Evolutionary conservation across 2,113 vertebrate genomes (phyloP), one percentile per base, ranked within the genome.

Genomic region (Tragelaphus buxtoni): DNA sequence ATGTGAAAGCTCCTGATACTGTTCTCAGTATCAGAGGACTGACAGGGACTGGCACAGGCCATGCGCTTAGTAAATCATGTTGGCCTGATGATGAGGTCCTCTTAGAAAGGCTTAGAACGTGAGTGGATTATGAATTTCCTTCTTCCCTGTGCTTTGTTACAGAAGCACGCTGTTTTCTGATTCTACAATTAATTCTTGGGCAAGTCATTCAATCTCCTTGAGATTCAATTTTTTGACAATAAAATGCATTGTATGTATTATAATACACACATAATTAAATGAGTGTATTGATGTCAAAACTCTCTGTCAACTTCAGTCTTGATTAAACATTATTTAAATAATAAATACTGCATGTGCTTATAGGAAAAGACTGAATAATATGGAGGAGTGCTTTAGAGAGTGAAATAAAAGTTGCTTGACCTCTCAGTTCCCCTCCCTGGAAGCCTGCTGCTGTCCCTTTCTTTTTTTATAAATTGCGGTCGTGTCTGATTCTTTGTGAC

Each of bases 121-220:
- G 49, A 88, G 26, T 39, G 18, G 86, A 90, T 65, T 56, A 56
- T 16, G 30, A 53, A 28, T 77, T 80, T 47, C 28, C 16, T n/a
- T 58, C 18, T 89, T 49, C 45, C 22, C 63, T 74, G 2, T 24
- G 9, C 88, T 80, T 77, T 61, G 20, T 82, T 81, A 18, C 9
- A 11, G 45, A 92, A 72, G n/a, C 39, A 10, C 0, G 4, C 14
- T 39, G 14, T 82, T 92, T 94, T 91, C 84, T 94, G 72, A 56
- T 82, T 89, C 77, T 84, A 49, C 11, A 18, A 1, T 94, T 88
- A 81, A 84, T 58, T 84, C 30, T 80, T 58, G 35, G 76, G 74
- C 77, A 86, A 76, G 30, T 86, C 63, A 82, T 60, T 94, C 49
- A 84, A 87, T 91, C 80, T 88, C 47, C 35, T 91, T 95, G 63